A percentile compares a stretch with the other conserved stretches of the same genome.
Evolutionary conservation across 2,113 vertebrate species (phyloP).

Genomic region (Gambusia affinis): DNA sequence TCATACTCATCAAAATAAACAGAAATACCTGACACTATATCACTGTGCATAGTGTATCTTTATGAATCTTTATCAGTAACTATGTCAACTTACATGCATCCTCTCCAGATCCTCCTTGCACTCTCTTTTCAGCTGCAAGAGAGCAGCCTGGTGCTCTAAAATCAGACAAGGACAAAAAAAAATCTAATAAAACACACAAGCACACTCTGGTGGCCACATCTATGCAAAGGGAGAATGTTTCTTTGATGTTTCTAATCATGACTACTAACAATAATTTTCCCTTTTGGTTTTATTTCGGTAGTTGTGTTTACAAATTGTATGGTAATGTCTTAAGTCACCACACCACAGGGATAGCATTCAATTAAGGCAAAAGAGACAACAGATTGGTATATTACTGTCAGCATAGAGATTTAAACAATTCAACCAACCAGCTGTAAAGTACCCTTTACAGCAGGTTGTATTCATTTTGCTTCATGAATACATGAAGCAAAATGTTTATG

Average conservation of each 20-base stretch:
- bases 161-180: constrained; percentile 36
- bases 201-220: no score
- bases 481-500: not conserved
- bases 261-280: not conserved
- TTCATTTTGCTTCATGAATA: no score
- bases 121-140: constrained; percentile 66
- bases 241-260: not conserved
- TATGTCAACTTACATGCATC: constrained; percentile 82
- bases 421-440: constrained; percentile 45
- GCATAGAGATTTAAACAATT: constrained; percentile 3
- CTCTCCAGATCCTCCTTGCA: constrained; percentile 71
- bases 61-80: not conserved
- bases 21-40: no score
- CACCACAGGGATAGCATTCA: not conserved
- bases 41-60: not conserved
- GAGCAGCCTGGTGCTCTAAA: constrained; percentile 67
- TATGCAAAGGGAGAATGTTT: not conserved
- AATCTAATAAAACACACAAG: not conserved
- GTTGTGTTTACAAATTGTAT: not conserved
- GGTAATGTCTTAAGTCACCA: not conserved
- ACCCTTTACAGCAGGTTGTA: not conserved
- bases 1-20: no score
- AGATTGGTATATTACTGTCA: constrained; percentile 25
- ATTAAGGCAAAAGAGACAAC: not conserved
- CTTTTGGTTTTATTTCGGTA: not conserved